Evolutionary conservation across 2,113 vertebrate genomes (phyloP).

Genomic region (Sigmodon hispidus): DNA sequence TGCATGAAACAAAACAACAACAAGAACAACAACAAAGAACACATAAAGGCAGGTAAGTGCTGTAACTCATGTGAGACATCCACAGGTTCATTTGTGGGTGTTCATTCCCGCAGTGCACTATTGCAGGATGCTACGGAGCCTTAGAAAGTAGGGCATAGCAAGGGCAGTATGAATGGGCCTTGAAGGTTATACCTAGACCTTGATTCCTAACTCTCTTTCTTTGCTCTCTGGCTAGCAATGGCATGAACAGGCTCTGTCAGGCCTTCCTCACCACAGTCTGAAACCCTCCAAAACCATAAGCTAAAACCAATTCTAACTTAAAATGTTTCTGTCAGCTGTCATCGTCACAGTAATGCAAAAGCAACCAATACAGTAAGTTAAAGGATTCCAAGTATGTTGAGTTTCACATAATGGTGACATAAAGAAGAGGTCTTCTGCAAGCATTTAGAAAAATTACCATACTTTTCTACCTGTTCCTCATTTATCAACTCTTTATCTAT

Average conservation of each 20-base stretch:
- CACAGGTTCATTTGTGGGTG: neutral
- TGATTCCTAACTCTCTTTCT: neutral
- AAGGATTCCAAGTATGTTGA: neutral
- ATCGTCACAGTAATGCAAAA: neutral
- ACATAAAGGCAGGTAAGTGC: neutral
- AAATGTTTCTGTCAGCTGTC: neutral
- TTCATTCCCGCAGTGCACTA: neutral
- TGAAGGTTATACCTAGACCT: neutral
- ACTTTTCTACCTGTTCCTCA: neutral
- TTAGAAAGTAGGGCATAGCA: neutral
- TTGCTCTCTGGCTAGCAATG: neutral
- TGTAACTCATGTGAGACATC: neutral
- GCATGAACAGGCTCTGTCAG: neutral
- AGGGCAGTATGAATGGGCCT: neutral
- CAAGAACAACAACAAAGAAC: slow-evolving; percentile 7
- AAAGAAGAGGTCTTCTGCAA: neutral
- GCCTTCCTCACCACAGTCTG: neutral
- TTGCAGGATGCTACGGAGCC: neutral
- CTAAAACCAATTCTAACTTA: neutral
- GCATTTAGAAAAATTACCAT: slow-evolving; percentile 37
- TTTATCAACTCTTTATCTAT: slow-evolving; percentile 24
- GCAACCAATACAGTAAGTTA: neutral
- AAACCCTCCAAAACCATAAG: neutral
- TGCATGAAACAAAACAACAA: neutral
- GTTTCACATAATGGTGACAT: neutral